Percentiles rank a stretch among this genome's conserved stretches.
Conservation (phyloP, 2,113 vertebrate genomes). For the Malurus alboscapulatus region DNA sequence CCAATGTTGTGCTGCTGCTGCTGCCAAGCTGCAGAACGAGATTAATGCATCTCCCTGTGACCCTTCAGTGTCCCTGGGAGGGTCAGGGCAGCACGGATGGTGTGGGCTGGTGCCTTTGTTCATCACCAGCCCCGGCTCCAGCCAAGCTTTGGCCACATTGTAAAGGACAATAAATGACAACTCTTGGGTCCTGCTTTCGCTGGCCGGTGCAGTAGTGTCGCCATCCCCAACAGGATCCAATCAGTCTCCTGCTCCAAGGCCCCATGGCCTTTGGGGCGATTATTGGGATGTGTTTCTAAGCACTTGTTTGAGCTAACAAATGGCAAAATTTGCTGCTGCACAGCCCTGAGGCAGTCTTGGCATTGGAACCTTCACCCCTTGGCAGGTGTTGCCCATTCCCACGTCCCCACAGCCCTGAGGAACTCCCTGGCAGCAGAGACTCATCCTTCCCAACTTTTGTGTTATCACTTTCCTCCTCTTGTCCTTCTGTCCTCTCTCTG, state of each 20-base stretch:
- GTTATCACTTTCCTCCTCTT: accelerated
- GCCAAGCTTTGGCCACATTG: not conserved
- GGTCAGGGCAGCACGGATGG: not conserved
- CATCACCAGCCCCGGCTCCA: not conserved
- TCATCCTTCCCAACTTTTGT: not conserved
- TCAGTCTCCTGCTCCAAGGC: not conserved
- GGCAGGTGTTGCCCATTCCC: not conserved
- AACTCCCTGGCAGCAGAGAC: not conserved
- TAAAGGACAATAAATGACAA: not conserved
- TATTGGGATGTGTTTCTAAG: not conserved
- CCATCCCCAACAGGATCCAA: not conserved
- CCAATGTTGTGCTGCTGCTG: not conserved
- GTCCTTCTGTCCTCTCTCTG: accelerated
- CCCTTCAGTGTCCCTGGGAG: not conserved
- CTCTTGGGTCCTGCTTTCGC: not conserved
- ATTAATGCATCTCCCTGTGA: not conserved
- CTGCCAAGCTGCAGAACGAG: not conserved
- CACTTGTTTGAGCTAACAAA: not conserved
- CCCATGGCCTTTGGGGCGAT: not conserved
- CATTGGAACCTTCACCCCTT: not conserved
- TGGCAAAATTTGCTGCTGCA: too few species aligned
- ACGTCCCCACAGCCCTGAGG: accelerated
- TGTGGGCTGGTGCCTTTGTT: not conserved
- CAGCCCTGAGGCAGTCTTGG: too few species aligned
- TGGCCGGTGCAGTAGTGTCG: not conserved